Evolutionary conservation across 2,113 vertebrate species (phyloP).

Genomic region (Thalassoma bifasciatum): DNA sequence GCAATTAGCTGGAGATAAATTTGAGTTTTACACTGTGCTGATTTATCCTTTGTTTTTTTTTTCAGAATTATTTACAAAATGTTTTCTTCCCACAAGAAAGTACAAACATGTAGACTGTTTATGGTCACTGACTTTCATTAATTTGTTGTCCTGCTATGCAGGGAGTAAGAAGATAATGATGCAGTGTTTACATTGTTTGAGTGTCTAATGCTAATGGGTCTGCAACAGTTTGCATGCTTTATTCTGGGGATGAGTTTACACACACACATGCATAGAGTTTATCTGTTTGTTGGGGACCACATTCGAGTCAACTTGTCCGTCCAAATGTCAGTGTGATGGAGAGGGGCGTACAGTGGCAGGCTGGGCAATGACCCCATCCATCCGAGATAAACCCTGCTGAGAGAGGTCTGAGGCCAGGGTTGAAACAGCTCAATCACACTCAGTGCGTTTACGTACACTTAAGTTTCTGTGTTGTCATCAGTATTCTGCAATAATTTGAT

Average conservation of each 20-base stretch:
- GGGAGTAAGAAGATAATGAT: slow-evolving; percentile 65
- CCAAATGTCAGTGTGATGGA: slow-evolving; percentile 53
- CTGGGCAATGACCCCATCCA: slow-evolving; percentile 74
- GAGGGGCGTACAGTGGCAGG: slow-evolving; percentile 66
- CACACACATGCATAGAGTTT: slow-evolving; percentile 30
- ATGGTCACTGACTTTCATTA: slow-evolving; percentile 77
- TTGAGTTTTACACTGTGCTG: slow-evolving; percentile 71
- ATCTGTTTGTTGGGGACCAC: slow-evolving; percentile 35
- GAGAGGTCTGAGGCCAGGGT: slow-evolving; percentile 64
- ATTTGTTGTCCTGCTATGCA: slow-evolving; percentile 68
- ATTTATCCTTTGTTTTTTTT: slow-evolving; percentile 77
- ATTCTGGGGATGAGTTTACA: slow-evolving; percentile 25
- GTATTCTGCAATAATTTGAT: slow-evolving; percentile 11
- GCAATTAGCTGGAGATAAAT: slow-evolving; percentile 85
- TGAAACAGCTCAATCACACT: slow-evolving; percentile 57
- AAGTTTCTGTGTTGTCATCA: not conserved
- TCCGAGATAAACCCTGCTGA: slow-evolving; percentile 70
- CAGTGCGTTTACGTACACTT: slow-evolving; percentile 15
- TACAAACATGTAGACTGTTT: slow-evolving; percentile 72
- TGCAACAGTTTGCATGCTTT: slow-evolving; percentile 55
- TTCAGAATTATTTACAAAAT: slow-evolving; percentile 79
- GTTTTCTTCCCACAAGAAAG: slow-evolving; percentile 80
- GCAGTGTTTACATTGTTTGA: slow-evolving; percentile 56
- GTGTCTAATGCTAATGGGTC: slow-evolving; percentile 50
- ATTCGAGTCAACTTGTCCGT: slow-evolving; percentile 49